Percentiles rank a stretch among this genome's conserved stretches.
Conservation (phyloP, 2,113 vertebrate genomes). For the Gavia stellata region DNA sequence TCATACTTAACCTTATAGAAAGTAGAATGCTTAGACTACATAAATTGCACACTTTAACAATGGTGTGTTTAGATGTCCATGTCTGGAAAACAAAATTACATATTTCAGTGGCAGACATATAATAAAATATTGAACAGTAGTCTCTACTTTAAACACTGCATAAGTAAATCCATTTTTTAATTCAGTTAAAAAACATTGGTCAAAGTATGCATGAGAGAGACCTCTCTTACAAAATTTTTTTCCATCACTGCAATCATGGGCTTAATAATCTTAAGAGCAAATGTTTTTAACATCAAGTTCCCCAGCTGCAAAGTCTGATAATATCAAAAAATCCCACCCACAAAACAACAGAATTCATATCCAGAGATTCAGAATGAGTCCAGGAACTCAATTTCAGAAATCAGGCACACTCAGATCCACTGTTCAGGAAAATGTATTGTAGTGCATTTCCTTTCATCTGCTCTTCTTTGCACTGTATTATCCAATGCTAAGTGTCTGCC, state of each 20-base stretch:
- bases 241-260: not conserved
- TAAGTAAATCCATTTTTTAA: not conserved
- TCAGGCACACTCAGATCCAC: not conserved
- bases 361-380: not conserved
- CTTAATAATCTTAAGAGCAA: not conserved
- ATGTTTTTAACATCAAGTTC: not conserved
- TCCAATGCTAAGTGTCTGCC: not conserved
- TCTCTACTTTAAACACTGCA: not conserved
- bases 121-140: not conserved
- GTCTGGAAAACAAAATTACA: not conserved
- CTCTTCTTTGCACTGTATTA: not conserved
- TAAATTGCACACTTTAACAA: not conserved
- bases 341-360: not conserved
- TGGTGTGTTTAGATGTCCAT: not conserved
- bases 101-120: not conserved
- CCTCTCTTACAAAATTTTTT: not conserved
- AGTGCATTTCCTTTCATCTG: not conserved
- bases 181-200: not conserved
- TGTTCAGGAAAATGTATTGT: not conserved
- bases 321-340: not conserved
- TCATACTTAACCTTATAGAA: constrained; percentile 51
- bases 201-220: not conserved
- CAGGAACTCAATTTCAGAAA: not conserved
- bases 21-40: not conserved
- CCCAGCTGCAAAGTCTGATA: not conserved